Evolutionary conservation across 2,888 invertebrate species (phyloP).

Genomic region (Mesoligia furuncula): DNA sequence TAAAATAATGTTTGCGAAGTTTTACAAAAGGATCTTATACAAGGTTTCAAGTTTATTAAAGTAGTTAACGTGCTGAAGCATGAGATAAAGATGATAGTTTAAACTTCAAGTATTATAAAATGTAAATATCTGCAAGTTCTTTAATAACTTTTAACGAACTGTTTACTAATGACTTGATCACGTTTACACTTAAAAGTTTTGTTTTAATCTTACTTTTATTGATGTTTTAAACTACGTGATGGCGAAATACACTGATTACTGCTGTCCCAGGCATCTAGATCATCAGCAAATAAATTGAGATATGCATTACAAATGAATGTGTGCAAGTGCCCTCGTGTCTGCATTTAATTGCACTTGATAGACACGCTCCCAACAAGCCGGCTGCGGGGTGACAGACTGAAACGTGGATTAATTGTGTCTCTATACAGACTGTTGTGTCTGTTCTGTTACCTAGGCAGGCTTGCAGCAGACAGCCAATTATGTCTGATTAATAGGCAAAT

Average conservation of each 20-base stretch:
- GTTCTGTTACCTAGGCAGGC: constrained; percentile 9
- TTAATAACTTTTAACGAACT: constrained; percentile 56
- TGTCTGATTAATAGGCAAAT: constrained; percentile 39
- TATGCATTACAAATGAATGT: constrained; percentile 5
- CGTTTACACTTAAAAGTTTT: constrained; percentile 44
- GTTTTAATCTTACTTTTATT: constrained; percentile 33
- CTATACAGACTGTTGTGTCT: constrained; percentile 20
- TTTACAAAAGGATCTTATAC: constrained; percentile 39
- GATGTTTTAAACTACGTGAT: constrained; percentile 11
- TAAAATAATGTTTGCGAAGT: constrained; percentile 50
- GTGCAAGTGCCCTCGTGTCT: constrained; percentile 12
- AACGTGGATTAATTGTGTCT: constrained; percentile 42
- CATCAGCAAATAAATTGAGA: constrained; percentile 10
- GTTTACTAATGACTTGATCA: constrained; percentile 53
- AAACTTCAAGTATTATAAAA: constrained; percentile 40
- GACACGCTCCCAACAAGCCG: constrained; percentile 6
- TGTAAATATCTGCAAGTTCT: constrained; percentile 36
- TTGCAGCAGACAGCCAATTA: constrained; percentile 33
- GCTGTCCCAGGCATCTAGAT: not conserved
- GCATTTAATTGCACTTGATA: constrained; percentile 43
- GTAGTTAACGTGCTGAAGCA: constrained; percentile 25
- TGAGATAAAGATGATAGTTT: constrained; percentile 44
- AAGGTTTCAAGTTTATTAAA: constrained; percentile 30
- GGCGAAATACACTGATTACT: not conserved
- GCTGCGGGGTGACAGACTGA: constrained; percentile 34